These are phyloP conservation scores for Isaurus tuberculatus DNA, from an alignment of 92 coral and sea anemone genomes.

Conservation along the genomic window DNA sequence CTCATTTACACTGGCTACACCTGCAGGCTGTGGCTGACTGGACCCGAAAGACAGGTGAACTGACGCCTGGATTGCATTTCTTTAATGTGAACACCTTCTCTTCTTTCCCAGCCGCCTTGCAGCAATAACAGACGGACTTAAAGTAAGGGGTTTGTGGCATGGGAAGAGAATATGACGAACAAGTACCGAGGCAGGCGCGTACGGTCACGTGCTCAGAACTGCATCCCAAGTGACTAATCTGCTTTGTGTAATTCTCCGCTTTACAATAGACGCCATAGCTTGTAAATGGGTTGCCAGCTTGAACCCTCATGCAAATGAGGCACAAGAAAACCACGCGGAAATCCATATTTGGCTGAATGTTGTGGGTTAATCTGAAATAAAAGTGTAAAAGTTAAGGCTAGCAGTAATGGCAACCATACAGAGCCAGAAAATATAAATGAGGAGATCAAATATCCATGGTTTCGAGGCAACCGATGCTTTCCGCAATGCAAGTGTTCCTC, in stretches of 20 bases:
- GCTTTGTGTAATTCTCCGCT: slow-evolving; percentile 5
- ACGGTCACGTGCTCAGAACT: slow-evolving; percentile 18
- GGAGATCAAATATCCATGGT: too few species aligned
- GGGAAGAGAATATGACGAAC: slow-evolving; percentile 37
- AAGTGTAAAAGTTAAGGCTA: too few species aligned
- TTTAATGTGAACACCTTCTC: slow-evolving; percentile 4
- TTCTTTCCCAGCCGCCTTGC: slow-evolving; percentile 31
- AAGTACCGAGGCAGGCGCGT: slow-evolving; percentile 47
- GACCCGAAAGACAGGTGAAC: slow-evolving; percentile 17
- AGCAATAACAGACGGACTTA: slow-evolving; percentile 41
- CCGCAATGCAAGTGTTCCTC: too few species aligned
- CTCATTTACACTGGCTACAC: slow-evolving; percentile 25
- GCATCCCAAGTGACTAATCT: slow-evolving; percentile 41
- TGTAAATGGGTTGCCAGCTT: slow-evolving; percentile 1
- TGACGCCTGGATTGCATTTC: slow-evolving; percentile 33
- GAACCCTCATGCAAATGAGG: not conserved
- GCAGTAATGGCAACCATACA: too few species aligned
- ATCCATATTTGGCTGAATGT: slow-evolving; percentile 8
- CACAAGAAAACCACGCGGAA: not conserved
- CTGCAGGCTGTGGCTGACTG: slow-evolving; percentile 28
- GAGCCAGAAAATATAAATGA: too few species aligned
- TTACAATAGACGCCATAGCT: slow-evolving; percentile 31
- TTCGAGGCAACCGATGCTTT: too few species aligned
- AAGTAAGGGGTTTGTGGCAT: slow-evolving; percentile 34
- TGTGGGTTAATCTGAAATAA: not conserved